These are phyloP conservation scores for Papilio xuthus DNA, from an alignment of 1,140 invertebrate species.

Conservation along the genomic window DNA sequence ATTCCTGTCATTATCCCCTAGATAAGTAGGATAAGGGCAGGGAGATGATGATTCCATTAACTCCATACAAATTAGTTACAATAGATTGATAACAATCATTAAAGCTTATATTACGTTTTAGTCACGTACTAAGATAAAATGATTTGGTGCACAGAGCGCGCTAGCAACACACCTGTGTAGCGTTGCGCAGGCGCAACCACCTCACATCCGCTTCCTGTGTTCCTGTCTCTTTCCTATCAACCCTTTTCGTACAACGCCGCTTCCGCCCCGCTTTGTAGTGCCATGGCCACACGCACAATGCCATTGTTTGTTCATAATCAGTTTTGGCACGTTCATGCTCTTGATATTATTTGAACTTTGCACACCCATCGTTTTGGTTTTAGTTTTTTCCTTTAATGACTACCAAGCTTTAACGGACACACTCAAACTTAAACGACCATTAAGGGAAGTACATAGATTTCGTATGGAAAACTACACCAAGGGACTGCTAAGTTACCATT, in stretches of 20 bases:
- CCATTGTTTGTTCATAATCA: slow-evolving; percentile 27
- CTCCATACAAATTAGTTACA: slow-evolving; percentile 7
- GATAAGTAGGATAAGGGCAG: no score
- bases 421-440: no score
- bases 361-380: not conserved
- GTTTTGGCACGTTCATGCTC: slow-evolving; percentile 18
- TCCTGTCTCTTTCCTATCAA: slow-evolving; percentile 57
- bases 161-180: slow-evolving; percentile 60
- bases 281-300: slow-evolving; percentile 21
- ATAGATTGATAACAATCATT: not conserved
- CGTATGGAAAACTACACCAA: no score
- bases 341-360: slow-evolving; percentile 2
- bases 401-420: no score
- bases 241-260: slow-evolving; percentile 58
- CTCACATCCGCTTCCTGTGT: slow-evolving; percentile 73
- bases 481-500: no score
- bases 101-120: slow-evolving; percentile 51
- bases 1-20: not conserved
- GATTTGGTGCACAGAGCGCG: slow-evolving; percentile 55
- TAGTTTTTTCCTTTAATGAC: no score
- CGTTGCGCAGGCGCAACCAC: slow-evolving; percentile 49
- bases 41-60: not conserved
- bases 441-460: no score
- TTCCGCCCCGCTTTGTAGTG: slow-evolving; percentile 53
- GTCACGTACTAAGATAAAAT: slow-evolving; percentile 56